Conservation (phyloP, 2,113 vertebrate species). For the Clupea harengus region DNA sequence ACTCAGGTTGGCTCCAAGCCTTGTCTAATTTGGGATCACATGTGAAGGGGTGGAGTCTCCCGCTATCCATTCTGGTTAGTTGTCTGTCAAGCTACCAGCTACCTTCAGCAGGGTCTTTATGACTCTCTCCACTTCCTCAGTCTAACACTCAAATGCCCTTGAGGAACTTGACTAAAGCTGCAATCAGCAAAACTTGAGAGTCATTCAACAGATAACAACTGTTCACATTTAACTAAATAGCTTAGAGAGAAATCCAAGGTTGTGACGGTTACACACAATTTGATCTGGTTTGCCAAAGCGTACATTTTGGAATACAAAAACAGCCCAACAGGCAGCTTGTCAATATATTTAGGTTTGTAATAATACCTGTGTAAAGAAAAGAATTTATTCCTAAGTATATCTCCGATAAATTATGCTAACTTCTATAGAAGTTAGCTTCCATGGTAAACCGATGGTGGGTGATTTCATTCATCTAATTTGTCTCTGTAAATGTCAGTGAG, state of each 20-base stretch:
- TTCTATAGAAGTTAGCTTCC: neutral
- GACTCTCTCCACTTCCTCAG: neutral
- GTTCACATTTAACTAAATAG: neutral
- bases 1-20: neutral
- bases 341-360: neutral
- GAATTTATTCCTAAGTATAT: no score
- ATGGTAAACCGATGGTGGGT: neutral
- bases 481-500: neutral
- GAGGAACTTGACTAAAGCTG: neutral
- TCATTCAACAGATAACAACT: neutral
- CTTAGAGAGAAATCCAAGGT: no score
- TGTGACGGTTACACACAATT: no score
- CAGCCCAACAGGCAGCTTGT: neutral
- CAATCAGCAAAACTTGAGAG: no score
- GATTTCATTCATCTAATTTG: neutral
- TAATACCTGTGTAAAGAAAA: neutral
- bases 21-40: no score
- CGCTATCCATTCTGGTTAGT: neutral
- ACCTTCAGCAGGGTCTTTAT: neutral
- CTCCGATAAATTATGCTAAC: neutral
- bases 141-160: neutral
- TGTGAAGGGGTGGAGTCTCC: no score
- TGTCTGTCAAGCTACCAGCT: neutral
- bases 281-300: no score
- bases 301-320: neutral